Conservation (phyloP, 2,888 invertebrate genomes). For the Euplagia quadripunctaria region DNA sequence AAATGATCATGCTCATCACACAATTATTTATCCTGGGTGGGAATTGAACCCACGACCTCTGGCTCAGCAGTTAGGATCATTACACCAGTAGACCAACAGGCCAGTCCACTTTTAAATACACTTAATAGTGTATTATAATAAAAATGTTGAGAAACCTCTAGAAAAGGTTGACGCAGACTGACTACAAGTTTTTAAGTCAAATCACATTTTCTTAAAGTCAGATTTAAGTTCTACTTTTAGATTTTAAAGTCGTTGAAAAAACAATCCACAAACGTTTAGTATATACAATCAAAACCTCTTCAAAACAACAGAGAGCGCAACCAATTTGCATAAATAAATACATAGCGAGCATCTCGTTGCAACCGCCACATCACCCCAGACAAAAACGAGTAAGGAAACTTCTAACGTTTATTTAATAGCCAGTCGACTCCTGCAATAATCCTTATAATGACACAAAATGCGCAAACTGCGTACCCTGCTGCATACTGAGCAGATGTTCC, state of each 20-base stretch:
- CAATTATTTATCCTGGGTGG: too few relatives aligned
- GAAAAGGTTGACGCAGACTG: too few relatives aligned
- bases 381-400: conserved; percentile 74
- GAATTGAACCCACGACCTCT: too few relatives aligned
- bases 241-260: neutral
- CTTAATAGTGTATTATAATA: too few relatives aligned
- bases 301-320: conserved; percentile 32
- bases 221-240: neutral
- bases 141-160: too few relatives aligned
- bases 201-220: neutral
- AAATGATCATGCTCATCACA: too few relatives aligned
- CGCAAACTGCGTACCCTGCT: conserved; percentile 56
- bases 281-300: conserved; percentile 39
- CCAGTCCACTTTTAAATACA: too few relatives aligned
- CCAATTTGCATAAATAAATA: conserved; percentile 47
- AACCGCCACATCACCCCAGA: conserved; percentile 54
- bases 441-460: conserved; percentile 71
- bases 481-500: conserved; percentile 81
- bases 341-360: conserved; percentile 32
- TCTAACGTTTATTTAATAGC: conserved; percentile 80
- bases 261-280: neutral
- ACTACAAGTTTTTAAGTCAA: too few relatives aligned
- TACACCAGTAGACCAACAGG: too few relatives aligned
- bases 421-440: conserved; percentile 76
- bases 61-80: too few relatives aligned